Conservation (phyloP, 2,113 vertebrate species). For the Cairina moschata region DNA sequence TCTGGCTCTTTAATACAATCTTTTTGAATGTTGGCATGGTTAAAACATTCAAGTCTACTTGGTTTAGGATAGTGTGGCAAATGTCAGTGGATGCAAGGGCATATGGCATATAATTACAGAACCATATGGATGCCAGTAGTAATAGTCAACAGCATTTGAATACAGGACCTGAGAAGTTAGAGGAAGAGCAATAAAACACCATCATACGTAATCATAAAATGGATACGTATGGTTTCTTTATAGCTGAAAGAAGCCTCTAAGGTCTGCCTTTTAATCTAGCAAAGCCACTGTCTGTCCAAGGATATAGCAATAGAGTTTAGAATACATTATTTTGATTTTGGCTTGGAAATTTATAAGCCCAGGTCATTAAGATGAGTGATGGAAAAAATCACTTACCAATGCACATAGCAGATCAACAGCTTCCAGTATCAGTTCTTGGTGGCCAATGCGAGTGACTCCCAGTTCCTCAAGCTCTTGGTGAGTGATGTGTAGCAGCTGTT, state of each 20-base stretch:
- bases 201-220: neutral
- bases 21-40: neutral
- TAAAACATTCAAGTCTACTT: neutral
- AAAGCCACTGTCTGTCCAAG: neutral
- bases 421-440: conserved; percentile 92
- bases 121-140: conserved; percentile 48
- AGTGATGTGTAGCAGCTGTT: conserved; percentile 90
- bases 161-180: neutral
- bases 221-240: neutral
- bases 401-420: conserved; percentile 89
- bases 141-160: conserved; percentile 3
- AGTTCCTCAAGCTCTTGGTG: conserved; percentile 90
- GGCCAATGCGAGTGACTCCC: conserved; percentile 87
- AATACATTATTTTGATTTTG: fast-evolving
- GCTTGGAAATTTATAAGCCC: neutral
- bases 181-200: neutral
- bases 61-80: conserved; percentile 34
- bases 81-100: conserved; percentile 1
- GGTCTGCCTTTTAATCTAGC: neutral
- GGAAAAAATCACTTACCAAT: conserved; percentile 76
- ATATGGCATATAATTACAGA: conserved; percentile 53
- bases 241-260: neutral
- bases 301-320: fast-evolving
- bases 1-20: conserved; percentile 24
- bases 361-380: neutral